Conservation (phyloP, 2,888 invertebrate species). For the Yponomeuta evonymella region DNA sequence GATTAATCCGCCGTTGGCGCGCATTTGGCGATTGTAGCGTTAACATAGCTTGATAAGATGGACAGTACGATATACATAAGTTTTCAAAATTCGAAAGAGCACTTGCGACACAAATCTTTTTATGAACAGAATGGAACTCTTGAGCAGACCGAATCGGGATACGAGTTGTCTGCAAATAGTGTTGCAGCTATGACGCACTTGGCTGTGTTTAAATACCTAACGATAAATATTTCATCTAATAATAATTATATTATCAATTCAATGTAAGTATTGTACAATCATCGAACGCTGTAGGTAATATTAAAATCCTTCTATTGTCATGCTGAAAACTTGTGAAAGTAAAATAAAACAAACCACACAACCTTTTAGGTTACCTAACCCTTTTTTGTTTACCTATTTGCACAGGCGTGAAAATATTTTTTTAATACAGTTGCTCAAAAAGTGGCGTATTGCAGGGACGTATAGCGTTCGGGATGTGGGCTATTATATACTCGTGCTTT, state of each 20-base stretch:
- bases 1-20: conserved; percentile 32
- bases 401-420: too few relatives aligned
- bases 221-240: conserved; percentile 3
- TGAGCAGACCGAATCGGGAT: background rate
- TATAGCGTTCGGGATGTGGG: too few relatives aligned
- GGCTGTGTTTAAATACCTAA: conserved; percentile 44
- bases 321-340: background rate
- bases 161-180: conserved; percentile 17
- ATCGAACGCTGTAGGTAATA: conserved; percentile 4
- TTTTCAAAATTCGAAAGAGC: conserved; percentile 49
- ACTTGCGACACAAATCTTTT: conserved; percentile 69
- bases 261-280: background rate
- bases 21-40: conserved; percentile 48
- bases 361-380: conserved; percentile 9
- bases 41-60: conserved; percentile 48
- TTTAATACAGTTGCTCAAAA: too few relatives aligned
- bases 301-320: background rate
- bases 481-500: too few relatives aligned
- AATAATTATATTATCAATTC: background rate
- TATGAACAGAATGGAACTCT: background rate
- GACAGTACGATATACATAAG: conserved; percentile 60
- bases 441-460: too few relatives aligned
- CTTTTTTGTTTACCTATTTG: background rate
- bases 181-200: conserved; percentile 35
- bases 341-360: background rate